Percentiles rank a stretch among this genome's conserved stretches.
These are phyloP conservation scores for Eupsittula cactorum DNA, from an alignment of 2,113 vertebrate genomes.

Conservation along the genomic window DNA sequence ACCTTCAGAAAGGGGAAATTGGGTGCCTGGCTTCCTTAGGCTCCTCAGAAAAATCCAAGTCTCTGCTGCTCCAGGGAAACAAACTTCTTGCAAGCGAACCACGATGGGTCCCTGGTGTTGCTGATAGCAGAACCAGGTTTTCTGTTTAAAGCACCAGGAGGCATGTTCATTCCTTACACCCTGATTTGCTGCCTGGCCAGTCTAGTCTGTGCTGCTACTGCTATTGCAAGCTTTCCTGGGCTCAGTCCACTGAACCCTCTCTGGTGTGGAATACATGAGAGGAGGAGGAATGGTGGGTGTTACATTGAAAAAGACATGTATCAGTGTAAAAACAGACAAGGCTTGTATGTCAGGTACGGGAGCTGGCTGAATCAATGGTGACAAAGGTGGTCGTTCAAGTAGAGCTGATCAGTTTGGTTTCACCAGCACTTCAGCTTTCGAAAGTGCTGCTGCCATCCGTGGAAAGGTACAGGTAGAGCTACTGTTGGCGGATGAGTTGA, in stretches of 20 bases:
- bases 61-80: background rate
- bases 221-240: background rate
- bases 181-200: fast-evolving
- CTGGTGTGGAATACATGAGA: background rate
- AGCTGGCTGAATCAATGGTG: background rate
- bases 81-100: background rate
- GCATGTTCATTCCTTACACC: background rate
- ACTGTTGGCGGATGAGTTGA: fast-evolving
- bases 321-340: background rate
- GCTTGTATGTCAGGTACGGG: background rate
- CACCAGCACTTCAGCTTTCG: background rate
- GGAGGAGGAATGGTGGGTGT: background rate
- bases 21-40: background rate
- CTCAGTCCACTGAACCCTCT: background rate
- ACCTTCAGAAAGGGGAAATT: background rate
- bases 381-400: background rate
- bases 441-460: background rate
- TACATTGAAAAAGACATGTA: background rate
- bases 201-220: background rate
- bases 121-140: background rate
- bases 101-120: fast-evolving
- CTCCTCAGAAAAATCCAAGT: background rate
- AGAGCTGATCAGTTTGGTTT: background rate
- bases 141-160: background rate
- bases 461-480: background rate